phyloP scores from a whole-genome alignment of 2,797 vertebrate genomes.

The Onychomys arenicola region DNA sequence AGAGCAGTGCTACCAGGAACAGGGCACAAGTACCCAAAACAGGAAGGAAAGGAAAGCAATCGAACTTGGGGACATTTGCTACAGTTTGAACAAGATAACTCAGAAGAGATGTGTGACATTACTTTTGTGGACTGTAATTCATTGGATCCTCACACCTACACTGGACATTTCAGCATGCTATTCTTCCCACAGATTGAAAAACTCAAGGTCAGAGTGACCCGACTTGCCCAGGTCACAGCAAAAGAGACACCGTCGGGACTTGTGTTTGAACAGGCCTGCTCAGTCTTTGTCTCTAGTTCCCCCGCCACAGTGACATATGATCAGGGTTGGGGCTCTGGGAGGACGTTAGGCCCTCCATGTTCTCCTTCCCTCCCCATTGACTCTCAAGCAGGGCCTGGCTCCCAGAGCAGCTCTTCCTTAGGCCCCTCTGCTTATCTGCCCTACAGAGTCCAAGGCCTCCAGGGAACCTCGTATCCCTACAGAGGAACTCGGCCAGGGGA shows the following conservation, averaged over 20 bases:
- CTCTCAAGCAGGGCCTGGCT: background rate
- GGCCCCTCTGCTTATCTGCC: background rate
- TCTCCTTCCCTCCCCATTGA: too few relatives aligned
- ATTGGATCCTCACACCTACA: background rate
- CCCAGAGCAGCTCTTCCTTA: background rate
- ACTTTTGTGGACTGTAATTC: background rate
- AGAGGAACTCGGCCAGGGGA: background rate
- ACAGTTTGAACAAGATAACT: background rate
- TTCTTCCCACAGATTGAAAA: background rate
- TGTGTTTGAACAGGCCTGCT: background rate
- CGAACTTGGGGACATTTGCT: background rate
- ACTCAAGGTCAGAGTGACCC: background rate
- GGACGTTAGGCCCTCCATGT: rapidly evolving
- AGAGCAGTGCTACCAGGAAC: background rate
- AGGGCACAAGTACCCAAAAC: background rate
- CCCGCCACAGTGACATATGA: background rate
- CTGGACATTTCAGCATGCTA: background rate
- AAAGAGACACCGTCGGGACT: background rate
- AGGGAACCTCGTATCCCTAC: background rate
- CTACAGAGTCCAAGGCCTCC: background rate
- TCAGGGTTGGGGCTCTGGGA: background rate
- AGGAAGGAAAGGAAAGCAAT: background rate
- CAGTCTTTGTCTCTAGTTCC: background rate
- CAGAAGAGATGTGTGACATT: background rate
- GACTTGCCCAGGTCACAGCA: background rate